Evolutionary conservation across 2,888 invertebrate genomes (phyloP).

Genomic region (Xylota sylvarum): DNA sequence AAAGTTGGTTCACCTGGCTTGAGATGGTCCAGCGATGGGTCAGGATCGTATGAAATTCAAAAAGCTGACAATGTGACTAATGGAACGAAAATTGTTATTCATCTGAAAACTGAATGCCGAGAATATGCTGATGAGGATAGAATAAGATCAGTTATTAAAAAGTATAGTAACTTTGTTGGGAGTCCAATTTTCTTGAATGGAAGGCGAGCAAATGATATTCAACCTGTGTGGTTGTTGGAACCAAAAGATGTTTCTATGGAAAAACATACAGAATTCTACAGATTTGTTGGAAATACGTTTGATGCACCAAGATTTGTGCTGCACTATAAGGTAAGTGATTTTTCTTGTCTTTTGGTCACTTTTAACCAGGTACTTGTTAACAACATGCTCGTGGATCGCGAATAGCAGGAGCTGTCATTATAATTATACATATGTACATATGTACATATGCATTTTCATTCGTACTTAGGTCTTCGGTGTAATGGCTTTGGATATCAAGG

Average conservation of each 20-base stretch:
- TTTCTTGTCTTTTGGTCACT: too few relatives aligned
- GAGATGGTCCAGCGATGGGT: conserved; percentile 96
- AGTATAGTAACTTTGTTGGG: conserved; percentile 99
- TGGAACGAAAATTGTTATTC: conserved; percentile 97
- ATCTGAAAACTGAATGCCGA: conserved; percentile 94
- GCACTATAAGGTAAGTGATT: conserved; percentile 93
- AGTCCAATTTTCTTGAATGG: conserved; percentile 97
- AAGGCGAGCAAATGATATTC: conserved; percentile 93
- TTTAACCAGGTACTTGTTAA: too few relatives aligned
- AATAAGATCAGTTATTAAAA: conserved; percentile 94
- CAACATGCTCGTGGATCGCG: too few relatives aligned
- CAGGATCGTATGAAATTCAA: conserved; percentile 95
- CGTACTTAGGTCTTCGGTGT: too few relatives aligned
- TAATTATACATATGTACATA: too few relatives aligned
- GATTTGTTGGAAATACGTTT: conserved; percentile 93
- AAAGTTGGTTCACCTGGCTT: conserved; percentile 89
- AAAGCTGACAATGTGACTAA: conserved; percentile 93
- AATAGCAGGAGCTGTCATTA: too few relatives aligned
- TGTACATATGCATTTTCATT: too few relatives aligned
- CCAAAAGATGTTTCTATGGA: conserved; percentile 93
- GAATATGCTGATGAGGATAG: conserved; percentile 95
- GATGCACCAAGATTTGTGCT: conserved; percentile 95
- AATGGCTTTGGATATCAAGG: too few relatives aligned
- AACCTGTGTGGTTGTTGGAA: conserved; percentile 97
- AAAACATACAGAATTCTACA: conserved; percentile 97